Conservation (phyloP, 2,797 vertebrate genomes). For the Allenopithecus nigroviridis region DNA sequence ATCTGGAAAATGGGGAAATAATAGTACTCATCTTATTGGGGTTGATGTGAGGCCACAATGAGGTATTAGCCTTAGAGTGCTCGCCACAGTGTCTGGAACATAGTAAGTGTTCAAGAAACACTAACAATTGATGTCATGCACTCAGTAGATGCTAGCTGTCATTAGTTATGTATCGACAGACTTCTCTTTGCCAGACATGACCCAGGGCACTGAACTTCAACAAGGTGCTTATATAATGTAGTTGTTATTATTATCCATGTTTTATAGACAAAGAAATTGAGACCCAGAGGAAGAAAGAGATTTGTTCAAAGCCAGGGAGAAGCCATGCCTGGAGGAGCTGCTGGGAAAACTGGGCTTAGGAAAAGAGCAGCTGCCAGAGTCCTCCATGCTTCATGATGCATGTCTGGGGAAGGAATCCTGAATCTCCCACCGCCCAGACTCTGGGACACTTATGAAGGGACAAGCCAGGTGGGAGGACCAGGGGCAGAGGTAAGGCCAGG, state of each 20-base stretch:
- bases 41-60: not conserved
- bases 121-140: accelerated
- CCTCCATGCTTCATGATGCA: not conserved
- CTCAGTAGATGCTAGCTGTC: not conserved
- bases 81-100: not conserved
- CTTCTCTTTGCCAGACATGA: not conserved
- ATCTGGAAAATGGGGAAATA: not conserved
- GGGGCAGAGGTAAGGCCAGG: not conserved
- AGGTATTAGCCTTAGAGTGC: not conserved
- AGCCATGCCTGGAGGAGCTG: not conserved
- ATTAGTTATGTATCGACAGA: not conserved
- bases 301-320: not conserved
- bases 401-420: not conserved
- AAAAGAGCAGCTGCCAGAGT: not conserved
- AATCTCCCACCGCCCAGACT: not conserved
- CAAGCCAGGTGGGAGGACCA: not conserved
- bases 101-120: not conserved
- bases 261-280: not conserved
- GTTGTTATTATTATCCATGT: not conserved
- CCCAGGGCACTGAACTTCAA: not conserved
- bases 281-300: not conserved
- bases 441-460: not conserved
- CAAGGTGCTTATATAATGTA: not conserved
- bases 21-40: not conserved
- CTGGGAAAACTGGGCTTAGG: not conserved